Evolutionary conservation across 2,888 invertebrate species (phyloP), one percentile per base, ranked within the genome.

Genomic region (Acanthosoma haemorrhoidale): DNA sequence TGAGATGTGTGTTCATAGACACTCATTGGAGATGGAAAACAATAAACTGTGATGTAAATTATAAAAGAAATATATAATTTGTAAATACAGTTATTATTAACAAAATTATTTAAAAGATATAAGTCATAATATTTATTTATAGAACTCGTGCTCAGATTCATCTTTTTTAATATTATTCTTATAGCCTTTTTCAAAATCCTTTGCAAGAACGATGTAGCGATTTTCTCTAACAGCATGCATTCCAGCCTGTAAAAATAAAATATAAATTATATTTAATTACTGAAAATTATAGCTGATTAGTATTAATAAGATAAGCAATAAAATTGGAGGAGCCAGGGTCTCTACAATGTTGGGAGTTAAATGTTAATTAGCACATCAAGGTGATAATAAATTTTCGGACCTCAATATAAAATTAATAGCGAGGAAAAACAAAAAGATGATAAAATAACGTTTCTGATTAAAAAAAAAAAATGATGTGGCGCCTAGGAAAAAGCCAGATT

Each of bases 201-300:
- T 99, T 5, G 96, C 93, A 69, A 99, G 84, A 3, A 99, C 98
- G 76, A 99, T 96, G 81, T 99, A 97, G 77, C 99, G 90, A 84
- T 99, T 99, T 81, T 99, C 99, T 70, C 99, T 84, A 0, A 99
- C 98, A 3, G 99, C 99, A 80, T 99, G 98, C 99, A 99, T 99
- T 75, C 99, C 99, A 72, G 99, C 99, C 85, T 86, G 77, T 67
- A 79, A 78, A 57, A 57, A 18, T n/a, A 25, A 43, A 25, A 51
- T 9, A 5, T 6, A 51, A 51, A 25, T n/a, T 4, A 51, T 51
- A 25, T 5, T 25, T 41, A 9, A 60, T 25, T 25, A 58, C 31
- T n/a, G 1, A 25, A n/a, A 57, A 58, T 41, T 41, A 13, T n/a
- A 15, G n/a, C n/a, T 29, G 1, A 58, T 29, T 25, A 4, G 9